phyloP scores from a whole-genome alignment of 2,113 vertebrate genomes.

The Mobula birostris region DNA sequence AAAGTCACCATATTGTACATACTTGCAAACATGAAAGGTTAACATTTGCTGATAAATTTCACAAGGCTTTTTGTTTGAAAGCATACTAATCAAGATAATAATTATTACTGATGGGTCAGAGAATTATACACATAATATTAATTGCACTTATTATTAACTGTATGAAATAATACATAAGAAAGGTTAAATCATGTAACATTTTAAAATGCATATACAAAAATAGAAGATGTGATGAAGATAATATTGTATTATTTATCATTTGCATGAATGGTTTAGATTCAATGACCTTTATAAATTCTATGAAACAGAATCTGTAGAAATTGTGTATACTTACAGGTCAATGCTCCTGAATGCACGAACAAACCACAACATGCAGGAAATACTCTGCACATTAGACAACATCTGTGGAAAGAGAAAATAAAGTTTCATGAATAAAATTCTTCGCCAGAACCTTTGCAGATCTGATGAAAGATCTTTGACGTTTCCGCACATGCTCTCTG shows the following conservation, averaged over 20 bases:
- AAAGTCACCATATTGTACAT: background rate
- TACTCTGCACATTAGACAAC: too few relatives aligned
- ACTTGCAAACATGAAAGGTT: background rate
- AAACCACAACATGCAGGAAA: too few relatives aligned
- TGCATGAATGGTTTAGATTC: background rate
- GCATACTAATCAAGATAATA: background rate
- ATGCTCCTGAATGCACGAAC: too few relatives aligned
- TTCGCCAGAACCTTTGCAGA: too few relatives aligned
- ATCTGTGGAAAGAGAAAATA: too few relatives aligned
- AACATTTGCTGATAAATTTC: background rate
- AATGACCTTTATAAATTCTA: background rate
- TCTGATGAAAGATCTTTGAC: too few relatives aligned
- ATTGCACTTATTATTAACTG: background rate
- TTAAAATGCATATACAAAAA: background rate
- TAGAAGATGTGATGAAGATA: background rate
- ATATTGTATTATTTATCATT: background rate
- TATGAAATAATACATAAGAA: background rate
- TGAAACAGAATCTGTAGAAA: too few relatives aligned
- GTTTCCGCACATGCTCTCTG: too few relatives aligned
- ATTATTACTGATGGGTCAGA: background rate
- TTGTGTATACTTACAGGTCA: too few relatives aligned
- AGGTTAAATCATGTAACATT: background rate
- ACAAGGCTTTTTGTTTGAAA: background rate
- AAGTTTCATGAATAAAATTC: too few relatives aligned
- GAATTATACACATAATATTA: background rate